Percentiles rank a stretch among this genome's conserved stretches.
phyloP scores from a whole-genome alignment of 2,888 invertebrate species.

The Parnassius mnemosyne region DNA sequence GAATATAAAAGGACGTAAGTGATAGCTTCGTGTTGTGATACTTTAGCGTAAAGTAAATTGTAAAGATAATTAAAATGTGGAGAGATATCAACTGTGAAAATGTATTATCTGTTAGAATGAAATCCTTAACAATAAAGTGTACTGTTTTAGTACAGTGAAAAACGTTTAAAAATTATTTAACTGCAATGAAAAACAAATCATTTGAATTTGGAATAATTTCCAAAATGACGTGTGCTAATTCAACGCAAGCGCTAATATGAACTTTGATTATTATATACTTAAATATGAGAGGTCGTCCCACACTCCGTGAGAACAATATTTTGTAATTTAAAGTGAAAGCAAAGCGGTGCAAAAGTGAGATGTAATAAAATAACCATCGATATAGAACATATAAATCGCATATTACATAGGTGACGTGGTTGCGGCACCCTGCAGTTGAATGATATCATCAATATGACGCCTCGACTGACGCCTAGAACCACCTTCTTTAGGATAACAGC shows the following conservation, averaged over 20 bases:
- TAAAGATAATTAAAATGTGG: too few relatives aligned
- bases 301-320: slow-evolving; percentile 2
- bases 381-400: too few relatives aligned
- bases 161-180: not conserved
- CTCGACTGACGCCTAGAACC: too few relatives aligned
- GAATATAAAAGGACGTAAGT: slow-evolving; percentile 11
- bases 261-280: too few relatives aligned
- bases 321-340: slow-evolving; percentile 17
- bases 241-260: not conserved
- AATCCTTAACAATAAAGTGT: not conserved
- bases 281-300: slow-evolving; percentile 4
- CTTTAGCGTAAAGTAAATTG: not conserved
- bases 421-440: too few relatives aligned
- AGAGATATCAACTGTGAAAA: too few relatives aligned
- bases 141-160: not conserved
- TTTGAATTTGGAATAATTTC: too few relatives aligned
- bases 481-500: too few relatives aligned
- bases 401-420: too few relatives aligned
- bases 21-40: slow-evolving; percentile 15
- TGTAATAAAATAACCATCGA: slow-evolving; percentile 1
- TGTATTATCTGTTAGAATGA: too few relatives aligned
- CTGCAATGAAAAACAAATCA: too few relatives aligned
- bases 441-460: too few relatives aligned
- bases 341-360: slow-evolving; percentile 3
- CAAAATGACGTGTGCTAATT: not conserved